Evolutionary conservation across 2,113 vertebrate genomes (phyloP).

Genomic region (Ceyx melanurus): DNA sequence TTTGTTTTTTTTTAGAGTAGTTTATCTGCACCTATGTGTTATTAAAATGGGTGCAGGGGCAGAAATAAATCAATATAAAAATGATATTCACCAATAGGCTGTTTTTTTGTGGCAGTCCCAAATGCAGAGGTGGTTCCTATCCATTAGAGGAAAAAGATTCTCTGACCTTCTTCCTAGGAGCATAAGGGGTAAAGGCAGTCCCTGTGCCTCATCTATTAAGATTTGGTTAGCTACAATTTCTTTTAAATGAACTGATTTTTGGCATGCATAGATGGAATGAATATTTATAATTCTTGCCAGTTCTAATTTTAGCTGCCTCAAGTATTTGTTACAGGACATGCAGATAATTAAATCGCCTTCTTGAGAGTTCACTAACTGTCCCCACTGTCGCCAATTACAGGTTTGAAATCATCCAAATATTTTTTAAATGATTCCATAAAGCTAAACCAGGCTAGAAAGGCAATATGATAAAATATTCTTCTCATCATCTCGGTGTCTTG

Average conservation of each 20-base stretch:
- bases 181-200: no score
- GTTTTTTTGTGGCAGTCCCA: background rate
- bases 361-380: constrained; percentile 4
- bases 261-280: constrained; percentile 12
- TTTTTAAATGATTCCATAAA: background rate
- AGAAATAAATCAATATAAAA: background rate
- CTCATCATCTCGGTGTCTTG: background rate
- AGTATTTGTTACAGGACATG: constrained; percentile 57
- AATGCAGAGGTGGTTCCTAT: background rate
- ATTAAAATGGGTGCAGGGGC: background rate
- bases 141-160: no score
- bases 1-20: no score
- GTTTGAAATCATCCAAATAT: constrained; percentile 20
- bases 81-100: background rate
- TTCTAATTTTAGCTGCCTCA: constrained; percentile 64
- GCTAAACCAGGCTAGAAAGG: constrained; percentile 5
- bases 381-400: constrained; percentile 34
- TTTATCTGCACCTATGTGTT: background rate
- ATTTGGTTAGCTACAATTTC: background rate
- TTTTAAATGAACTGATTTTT: constrained; percentile 16
- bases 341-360: constrained; percentile 54
- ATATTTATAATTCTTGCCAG: constrained; percentile 5
- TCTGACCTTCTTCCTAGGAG: no score
- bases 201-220: background rate
- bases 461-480: background rate